Evolutionary conservation across 2,888 invertebrate species (phyloP).

Genomic region (Machimus rusticus): DNA sequence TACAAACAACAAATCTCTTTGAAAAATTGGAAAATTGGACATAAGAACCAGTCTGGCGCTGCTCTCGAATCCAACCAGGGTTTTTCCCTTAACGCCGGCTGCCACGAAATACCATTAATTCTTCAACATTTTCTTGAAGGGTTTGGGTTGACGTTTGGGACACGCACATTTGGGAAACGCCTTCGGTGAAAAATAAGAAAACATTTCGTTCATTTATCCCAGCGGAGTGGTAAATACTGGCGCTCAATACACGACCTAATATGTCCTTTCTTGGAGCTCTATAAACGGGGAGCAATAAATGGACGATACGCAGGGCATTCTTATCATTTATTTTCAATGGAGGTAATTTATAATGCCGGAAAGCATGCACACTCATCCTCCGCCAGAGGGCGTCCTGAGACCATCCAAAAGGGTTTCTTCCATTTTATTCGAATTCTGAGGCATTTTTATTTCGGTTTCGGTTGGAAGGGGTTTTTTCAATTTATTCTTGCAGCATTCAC

Average conservation of each 20-base stretch:
- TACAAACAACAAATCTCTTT: constrained; percentile 19
- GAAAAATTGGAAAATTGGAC: constrained; percentile 26
- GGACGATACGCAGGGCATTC: constrained; percentile 13
- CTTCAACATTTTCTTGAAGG: constrained; percentile 2
- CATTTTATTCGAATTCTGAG: neutral
- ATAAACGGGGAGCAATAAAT: constrained; percentile 19
- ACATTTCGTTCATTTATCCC: constrained; percentile 25
- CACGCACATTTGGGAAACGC: constrained; percentile 21
- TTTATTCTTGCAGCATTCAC: neutral
- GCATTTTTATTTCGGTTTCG: neutral
- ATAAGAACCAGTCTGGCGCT: neutral
- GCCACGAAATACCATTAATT: constrained; percentile 28
- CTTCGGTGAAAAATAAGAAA: constrained; percentile 13
- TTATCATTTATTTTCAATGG: constrained; percentile 21
- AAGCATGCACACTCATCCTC: neutral
- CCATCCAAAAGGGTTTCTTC: neutral
- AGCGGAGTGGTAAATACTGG: constrained; percentile 20
- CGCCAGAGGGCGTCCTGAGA: neutral
- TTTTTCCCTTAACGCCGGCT: neutral
- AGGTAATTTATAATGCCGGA: constrained; percentile 8
- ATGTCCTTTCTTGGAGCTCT: neutral
- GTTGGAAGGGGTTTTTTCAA: neutral
- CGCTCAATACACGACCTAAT: constrained; percentile 13
- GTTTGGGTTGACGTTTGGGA: neutral
- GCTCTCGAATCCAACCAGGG: neutral